Base-by-base conservation (phyloP, 2,797 vertebrate species). In the Poeciliopsis infans region DNA sequence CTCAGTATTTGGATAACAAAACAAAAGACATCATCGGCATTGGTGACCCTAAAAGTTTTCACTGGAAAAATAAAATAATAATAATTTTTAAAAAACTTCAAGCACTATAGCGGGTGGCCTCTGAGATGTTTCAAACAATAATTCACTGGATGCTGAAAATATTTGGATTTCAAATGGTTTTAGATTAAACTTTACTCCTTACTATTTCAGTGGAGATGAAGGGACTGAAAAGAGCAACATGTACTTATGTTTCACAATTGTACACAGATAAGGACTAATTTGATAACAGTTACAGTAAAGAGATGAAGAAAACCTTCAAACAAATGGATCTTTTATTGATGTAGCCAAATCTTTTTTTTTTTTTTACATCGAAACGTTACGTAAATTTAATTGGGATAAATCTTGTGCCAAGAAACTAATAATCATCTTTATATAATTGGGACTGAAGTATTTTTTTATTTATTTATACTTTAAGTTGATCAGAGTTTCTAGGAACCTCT, bases 1-100 rank as follows among this genome's bases (percentile, higher is more conserved):
- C 76, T 84, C 79, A 91, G 92, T 90, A 88, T 82, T 31, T 80
- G 81, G 71, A 15, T 33, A 33, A 61, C 31, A 33, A 61, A 33
- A 2, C 57, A 61, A 31, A 61, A 33, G 59, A 61, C 28, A 7
- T 64, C 31, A 64, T 39, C 18, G 20, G 16, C 41, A 0, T 43
- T 43, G 10, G 12, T 66, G 64, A 23, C 7, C 7, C 33, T 0
- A 1, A 64, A 36, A 10, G 33, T 23, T 36, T 39, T 20, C 61
- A 36, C 36, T 18, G 18, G 31, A 8, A 15, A 18, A 18, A 20
- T 41, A 41, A 41, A 43, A 43, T 43, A 43, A 43, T 8, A 43
- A 43, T 43, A 43, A 41, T 10, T n/a, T n/a, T n/a, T n/a, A 41
- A 45, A 45, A 4, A 66, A 4, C 5, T 31, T 16, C 12, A 59